phyloP scores from a whole-genome alignment of 2,888 invertebrate species.

The Argyresthia albistria region DNA sequence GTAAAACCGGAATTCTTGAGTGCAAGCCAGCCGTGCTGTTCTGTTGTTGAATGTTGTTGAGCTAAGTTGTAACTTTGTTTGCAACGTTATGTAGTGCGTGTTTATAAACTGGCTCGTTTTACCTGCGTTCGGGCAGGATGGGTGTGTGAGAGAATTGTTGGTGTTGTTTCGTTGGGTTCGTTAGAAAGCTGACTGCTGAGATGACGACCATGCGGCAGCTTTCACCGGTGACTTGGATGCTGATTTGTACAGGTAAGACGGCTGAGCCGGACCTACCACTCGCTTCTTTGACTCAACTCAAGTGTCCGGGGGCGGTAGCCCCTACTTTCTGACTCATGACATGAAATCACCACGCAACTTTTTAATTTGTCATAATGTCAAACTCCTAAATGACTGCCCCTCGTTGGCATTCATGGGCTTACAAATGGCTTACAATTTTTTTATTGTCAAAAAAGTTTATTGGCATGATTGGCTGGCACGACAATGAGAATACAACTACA shows the following conservation, averaged over 20 bases:
- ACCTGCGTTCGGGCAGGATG: background rate
- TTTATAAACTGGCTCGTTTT: too few species aligned
- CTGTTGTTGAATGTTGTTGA: background rate
- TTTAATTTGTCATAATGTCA: too few species aligned
- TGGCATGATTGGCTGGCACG: too few species aligned
- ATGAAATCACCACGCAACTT: too few species aligned
- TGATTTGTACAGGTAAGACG: constrained; percentile 63
- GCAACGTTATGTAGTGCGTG: too few species aligned
- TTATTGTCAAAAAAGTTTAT: too few species aligned
- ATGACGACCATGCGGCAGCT: constrained; percentile 58
- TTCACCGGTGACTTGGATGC: constrained; percentile 59
- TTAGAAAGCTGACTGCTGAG: constrained; percentile 41
- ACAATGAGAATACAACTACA: too few species aligned
- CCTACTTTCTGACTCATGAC: too few species aligned
- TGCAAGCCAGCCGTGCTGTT: background rate
- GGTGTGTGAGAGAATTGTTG: constrained; percentile 2
- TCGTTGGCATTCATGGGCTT: too few species aligned
- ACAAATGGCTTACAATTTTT: too few species aligned
- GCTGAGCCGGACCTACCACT: constrained; percentile 29
- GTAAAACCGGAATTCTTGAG: background rate
- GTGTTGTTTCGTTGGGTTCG: constrained; percentile 22
- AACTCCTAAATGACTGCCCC: too few species aligned
- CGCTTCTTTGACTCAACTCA: background rate
- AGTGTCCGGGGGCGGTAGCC: background rate
- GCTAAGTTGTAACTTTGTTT: too few species aligned